Conservation (phyloP, 2,888 invertebrate genomes). For the Allolobophora icterica region DNA sequence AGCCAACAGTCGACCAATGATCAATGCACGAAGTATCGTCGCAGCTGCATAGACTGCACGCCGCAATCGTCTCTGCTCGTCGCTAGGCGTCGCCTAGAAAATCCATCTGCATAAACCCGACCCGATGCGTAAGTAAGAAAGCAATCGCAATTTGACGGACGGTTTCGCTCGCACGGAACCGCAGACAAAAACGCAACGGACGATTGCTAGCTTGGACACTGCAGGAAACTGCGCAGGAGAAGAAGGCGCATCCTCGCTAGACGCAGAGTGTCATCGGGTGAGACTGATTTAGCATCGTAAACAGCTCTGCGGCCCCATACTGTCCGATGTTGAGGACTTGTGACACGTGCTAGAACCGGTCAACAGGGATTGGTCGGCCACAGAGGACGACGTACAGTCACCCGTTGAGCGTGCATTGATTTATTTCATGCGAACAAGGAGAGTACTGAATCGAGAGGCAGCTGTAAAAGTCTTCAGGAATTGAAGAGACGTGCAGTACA, state of each 20-base stretch:
- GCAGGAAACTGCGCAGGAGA: background rate
- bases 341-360: too few species aligned
- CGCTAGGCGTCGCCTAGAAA: background rate
- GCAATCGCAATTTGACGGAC: background rate
- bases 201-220: background rate
- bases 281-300: background rate
- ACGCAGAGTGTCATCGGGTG: background rate
- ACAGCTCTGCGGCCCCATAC: background rate
- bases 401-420: background rate
- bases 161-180: too few species aligned
- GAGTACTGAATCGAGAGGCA: background rate
- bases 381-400: background rate
- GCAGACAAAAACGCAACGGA: background rate
- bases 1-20: too few species aligned
- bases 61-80: background rate
- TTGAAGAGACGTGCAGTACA: background rate
- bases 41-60: background rate
- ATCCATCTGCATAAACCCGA: background rate
- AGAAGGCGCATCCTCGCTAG: background rate
- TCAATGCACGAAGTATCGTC: background rate
- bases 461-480: constrained; percentile 8
- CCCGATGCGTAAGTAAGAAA: background rate
- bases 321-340: background rate
- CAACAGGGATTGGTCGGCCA: background rate
- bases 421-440: background rate